A percentile compares a stretch with the other conserved stretches of the same genome.
Evolutionary conservation across 2,797 vertebrate genomes (phyloP).

Genomic region (Cynodonichthys magdalenae): DNA sequence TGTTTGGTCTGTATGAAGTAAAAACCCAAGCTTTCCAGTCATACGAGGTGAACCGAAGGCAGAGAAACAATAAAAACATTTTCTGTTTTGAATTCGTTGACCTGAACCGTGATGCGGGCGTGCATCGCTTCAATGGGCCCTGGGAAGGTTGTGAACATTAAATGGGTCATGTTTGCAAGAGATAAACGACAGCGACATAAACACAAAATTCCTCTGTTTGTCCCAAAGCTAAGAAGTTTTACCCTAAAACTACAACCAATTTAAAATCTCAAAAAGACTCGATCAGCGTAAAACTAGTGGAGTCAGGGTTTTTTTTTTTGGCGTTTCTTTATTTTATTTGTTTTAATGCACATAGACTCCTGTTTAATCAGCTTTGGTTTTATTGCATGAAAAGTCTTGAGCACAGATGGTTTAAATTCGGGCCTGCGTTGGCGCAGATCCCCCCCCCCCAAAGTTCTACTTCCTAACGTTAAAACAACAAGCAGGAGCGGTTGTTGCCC

Average conservation of each 20-base stretch:
- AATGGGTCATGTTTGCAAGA: not conserved
- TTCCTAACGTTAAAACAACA: conserved; percentile 26
- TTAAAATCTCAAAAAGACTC: no score
- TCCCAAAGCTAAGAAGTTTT: no score
- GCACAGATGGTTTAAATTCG: conserved; percentile 4
- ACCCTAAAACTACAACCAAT: no score
- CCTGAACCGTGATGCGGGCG: not conserved
- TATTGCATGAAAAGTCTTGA: not conserved
- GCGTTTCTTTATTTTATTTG: no score
- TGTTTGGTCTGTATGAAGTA: not conserved
- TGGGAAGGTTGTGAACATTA: not conserved
- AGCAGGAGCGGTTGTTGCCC: conserved; percentile 37
- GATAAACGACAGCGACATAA: not conserved
- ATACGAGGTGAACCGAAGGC: not conserved
- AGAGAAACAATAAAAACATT: no score
- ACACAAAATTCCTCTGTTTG: no score
- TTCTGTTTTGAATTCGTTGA: not conserved
- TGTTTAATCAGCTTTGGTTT: not conserved
- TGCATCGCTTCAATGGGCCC: not conserved
- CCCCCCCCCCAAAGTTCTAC: conserved; percentile 3
- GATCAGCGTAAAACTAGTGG: no score
- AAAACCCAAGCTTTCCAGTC: conserved; percentile 4
- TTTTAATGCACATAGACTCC: no score
- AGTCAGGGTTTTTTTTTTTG: no score
- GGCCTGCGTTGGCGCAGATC: conserved; percentile 15